Evolutionary conservation across 1,140 invertebrate genomes (phyloP).

Genomic region (Steinernema feltiae): DNA sequence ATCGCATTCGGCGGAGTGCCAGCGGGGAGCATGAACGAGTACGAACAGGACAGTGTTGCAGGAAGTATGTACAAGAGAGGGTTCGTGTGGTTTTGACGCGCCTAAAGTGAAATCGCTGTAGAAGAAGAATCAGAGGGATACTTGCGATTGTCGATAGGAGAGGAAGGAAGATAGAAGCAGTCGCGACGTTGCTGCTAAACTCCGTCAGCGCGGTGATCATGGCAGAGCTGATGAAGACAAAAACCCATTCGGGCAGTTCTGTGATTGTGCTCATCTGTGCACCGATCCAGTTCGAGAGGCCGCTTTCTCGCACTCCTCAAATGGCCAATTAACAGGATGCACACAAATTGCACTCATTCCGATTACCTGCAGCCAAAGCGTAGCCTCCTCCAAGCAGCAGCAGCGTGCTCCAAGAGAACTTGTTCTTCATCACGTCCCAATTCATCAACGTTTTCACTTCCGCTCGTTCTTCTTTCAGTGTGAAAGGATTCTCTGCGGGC

Average conservation of each 20-base stretch:
- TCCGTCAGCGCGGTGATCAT: constrained; percentile 46
- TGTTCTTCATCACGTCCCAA: constrained; percentile 44
- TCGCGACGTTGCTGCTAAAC: constrained; percentile 42
- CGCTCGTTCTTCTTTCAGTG: background rate
- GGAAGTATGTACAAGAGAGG: constrained; percentile 82
- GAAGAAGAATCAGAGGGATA: background rate
- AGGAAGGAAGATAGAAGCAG: constrained; percentile 49
- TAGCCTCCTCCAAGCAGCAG: constrained; percentile 49
- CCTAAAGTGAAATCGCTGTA: constrained; percentile 57
- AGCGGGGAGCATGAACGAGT: constrained; percentile 71
- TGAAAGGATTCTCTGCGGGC: constrained; percentile 46
- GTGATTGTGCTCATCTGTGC: constrained; percentile 3
- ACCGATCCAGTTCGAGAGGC: background rate
- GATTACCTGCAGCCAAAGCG: constrained; percentile 44
- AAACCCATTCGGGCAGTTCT: constrained; percentile 25
- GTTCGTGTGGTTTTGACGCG: constrained; percentile 63
- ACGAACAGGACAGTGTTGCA: constrained; percentile 72
- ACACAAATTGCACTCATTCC: background rate
- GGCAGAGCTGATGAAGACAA: constrained; percentile 21
- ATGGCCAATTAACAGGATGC: too few relatives aligned
- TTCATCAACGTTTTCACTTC: constrained; percentile 42
- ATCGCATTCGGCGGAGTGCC: constrained; percentile 84
- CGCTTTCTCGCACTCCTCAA: background rate
- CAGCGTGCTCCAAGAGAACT: constrained; percentile 48
- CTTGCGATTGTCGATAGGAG: constrained; percentile 38